These are phyloP conservation scores for Scelioninae gen. 1 DNA, from an alignment of 2,888 invertebrate species.

Conservation along the genomic window DNA sequence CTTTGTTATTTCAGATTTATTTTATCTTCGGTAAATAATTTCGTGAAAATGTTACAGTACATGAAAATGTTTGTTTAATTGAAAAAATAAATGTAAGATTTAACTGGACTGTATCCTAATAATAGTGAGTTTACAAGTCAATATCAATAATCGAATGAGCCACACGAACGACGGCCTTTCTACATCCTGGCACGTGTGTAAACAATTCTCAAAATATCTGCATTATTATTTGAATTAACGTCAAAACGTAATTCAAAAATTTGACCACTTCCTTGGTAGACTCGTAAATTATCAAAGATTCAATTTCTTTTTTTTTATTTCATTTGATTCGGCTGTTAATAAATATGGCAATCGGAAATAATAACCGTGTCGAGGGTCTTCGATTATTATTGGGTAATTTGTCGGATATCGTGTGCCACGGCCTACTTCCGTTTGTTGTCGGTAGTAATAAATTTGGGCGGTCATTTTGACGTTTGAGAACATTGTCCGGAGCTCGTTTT, in stretches of 20 bases:
- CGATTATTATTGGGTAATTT: constrained; percentile 29
- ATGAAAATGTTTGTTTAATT: no score
- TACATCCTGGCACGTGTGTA: constrained; percentile 84
- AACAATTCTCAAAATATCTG: constrained; percentile 79
- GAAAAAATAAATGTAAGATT: no score
- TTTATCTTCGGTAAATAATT: no score
- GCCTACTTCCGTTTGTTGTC: constrained; percentile 56
- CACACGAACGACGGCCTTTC: constrained; percentile 74
- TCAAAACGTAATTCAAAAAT: constrained; percentile 19
- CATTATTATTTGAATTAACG: constrained; percentile 61
- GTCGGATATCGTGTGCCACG: constrained; percentile 32
- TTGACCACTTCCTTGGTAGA: constrained; percentile 11
- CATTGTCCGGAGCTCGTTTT: no score
- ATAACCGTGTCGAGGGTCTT: constrained; percentile 5
- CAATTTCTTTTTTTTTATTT: no score
- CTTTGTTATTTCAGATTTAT: no score
- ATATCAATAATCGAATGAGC: constrained; percentile 71
- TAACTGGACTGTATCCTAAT: constrained; percentile 53
- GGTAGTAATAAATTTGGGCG: constrained; percentile 68
- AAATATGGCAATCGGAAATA: constrained; percentile 7
- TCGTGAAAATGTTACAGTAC: no score
- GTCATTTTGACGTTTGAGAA: constrained; percentile 46
- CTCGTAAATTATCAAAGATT: constrained; percentile 13
- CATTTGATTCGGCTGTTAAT: constrained; percentile 26
- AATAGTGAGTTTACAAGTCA: constrained; percentile 67